phyloP scores from a whole-genome alignment of 2,888 invertebrate genomes.

The Anticlea derivata region DNA sequence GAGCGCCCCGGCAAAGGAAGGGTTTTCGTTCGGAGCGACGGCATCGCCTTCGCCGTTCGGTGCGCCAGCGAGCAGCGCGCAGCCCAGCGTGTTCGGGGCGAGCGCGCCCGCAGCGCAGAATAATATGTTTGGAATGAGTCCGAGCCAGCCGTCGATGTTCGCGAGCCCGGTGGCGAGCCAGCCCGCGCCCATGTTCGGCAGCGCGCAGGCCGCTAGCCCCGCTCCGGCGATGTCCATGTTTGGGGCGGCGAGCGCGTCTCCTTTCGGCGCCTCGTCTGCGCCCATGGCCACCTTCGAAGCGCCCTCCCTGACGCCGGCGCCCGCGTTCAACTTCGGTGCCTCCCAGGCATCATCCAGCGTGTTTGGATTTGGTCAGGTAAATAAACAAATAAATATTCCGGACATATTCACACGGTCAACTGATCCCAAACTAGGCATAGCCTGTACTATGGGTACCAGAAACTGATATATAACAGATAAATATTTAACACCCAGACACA shows the following conservation, averaged over 20 bases:
- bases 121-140: constrained; percentile 57
- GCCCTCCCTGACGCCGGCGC: constrained; percentile 42
- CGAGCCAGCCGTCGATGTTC: constrained; percentile 51
- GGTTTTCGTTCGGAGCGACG: constrained; percentile 48
- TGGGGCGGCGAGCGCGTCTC: constrained; percentile 46
- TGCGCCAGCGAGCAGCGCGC: constrained; percentile 45
- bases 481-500: too few relatives aligned
- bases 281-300: constrained; percentile 54
- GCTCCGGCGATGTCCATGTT: constrained; percentile 47
- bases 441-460: too few relatives aligned
- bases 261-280: constrained; percentile 55
- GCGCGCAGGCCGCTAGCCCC: constrained; percentile 39
- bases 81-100: constrained; percentile 34
- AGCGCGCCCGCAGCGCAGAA: constrained; percentile 45
- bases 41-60: constrained; percentile 53
- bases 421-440: too few relatives aligned
- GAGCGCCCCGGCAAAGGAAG: constrained; percentile 42
- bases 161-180: constrained; percentile 44
- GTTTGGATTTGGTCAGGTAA: constrained; percentile 72
- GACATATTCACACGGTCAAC: too few relatives aligned
- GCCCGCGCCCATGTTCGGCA: constrained; percentile 52
- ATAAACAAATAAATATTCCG: too few relatives aligned
- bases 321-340: constrained; percentile 62
- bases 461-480: too few relatives aligned
- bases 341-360: constrained; percentile 45